phyloP scores from a whole-genome alignment of 2,888 invertebrate species.

The Nomada goodeniana region DNA sequence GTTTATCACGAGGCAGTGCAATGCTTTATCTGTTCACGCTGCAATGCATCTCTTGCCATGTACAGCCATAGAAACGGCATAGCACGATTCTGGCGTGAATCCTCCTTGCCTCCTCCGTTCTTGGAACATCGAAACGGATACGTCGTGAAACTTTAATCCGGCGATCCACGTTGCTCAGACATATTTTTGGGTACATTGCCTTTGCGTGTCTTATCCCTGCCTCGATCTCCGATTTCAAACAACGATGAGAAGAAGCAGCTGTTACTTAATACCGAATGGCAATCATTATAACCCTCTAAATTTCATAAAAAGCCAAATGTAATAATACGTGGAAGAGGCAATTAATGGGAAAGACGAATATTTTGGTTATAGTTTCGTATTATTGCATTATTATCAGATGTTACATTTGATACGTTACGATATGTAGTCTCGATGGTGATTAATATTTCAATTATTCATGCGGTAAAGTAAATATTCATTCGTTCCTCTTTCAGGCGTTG shows the following conservation, averaged over 20 bases:
- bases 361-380: background rate
- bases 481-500: background rate
- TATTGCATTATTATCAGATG: background rate
- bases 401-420: background rate
- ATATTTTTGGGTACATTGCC: background rate
- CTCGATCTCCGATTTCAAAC: background rate
- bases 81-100: slow-evolving; percentile 20
- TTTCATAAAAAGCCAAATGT: too few species aligned
- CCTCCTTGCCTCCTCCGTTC: slow-evolving; percentile 9
- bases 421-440: too few species aligned
- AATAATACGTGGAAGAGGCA: background rate
- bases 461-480: background rate
- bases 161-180: slow-evolving; percentile 13
- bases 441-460: background rate
- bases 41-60: slow-evolving; percentile 12
- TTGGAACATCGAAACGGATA: slow-evolving; percentile 16
- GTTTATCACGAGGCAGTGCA: slow-evolving; percentile 3
- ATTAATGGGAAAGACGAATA: background rate
- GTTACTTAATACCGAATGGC: too few species aligned
- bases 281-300: too few species aligned
- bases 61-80: background rate
- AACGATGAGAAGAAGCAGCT: too few species aligned
- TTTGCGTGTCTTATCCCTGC: background rate
- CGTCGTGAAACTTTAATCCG: slow-evolving; percentile 21
- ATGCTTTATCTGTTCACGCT: slow-evolving; percentile 24